A percentile compares a stretch with the other conserved stretches of the same genome.
Evolutionary conservation across 2,888 invertebrate genomes (phyloP).

Genomic region (Ditula angustiorana): DNA sequence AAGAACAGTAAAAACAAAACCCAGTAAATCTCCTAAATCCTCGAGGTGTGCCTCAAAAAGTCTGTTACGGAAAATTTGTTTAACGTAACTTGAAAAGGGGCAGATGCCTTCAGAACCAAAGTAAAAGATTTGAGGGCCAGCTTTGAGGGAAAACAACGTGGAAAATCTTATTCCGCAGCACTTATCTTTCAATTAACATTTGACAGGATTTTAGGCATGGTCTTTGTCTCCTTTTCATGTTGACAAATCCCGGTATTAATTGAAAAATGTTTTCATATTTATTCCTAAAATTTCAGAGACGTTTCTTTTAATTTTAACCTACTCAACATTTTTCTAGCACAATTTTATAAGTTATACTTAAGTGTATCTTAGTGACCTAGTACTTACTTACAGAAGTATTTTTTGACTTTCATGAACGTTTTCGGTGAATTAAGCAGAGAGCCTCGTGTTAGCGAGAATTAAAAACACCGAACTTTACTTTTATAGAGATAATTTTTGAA

Average conservation of each 20-base stretch:
- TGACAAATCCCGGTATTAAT: conserved; percentile 25
- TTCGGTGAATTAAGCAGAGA: not conserved
- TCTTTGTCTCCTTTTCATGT: conserved; percentile 30
- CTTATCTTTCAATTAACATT: conserved; percentile 72
- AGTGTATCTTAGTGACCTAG: not conserved
- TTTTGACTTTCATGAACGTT: not conserved
- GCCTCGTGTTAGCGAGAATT: not conserved
- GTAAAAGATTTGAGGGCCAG: conserved; percentile 72
- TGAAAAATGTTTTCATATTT: conserved; percentile 26
- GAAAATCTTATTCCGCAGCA: conserved; percentile 65
- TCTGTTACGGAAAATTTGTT: conserved; percentile 80
- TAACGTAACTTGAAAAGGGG: conserved; percentile 77
- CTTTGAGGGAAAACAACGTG: conserved; percentile 62
- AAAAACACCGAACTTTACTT: not conserved
- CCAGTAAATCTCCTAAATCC: conserved; percentile 77
- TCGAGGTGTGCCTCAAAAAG: conserved; percentile 73
- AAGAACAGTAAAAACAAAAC: conserved; percentile 72
- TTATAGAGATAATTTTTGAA: not conserved
- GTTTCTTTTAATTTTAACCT: conserved; percentile 26
- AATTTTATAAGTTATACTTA: not conserved
- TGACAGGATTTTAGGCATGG: conserved; percentile 48
- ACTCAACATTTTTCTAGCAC: not conserved
- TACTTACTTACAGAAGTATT: not conserved
- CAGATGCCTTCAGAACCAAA: conserved; percentile 65
- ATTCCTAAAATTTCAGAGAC: not conserved